Evolutionary conservation across 2,797 vertebrate species (phyloP).

Genomic region (Ctenopoma kingsleyae): DNA sequence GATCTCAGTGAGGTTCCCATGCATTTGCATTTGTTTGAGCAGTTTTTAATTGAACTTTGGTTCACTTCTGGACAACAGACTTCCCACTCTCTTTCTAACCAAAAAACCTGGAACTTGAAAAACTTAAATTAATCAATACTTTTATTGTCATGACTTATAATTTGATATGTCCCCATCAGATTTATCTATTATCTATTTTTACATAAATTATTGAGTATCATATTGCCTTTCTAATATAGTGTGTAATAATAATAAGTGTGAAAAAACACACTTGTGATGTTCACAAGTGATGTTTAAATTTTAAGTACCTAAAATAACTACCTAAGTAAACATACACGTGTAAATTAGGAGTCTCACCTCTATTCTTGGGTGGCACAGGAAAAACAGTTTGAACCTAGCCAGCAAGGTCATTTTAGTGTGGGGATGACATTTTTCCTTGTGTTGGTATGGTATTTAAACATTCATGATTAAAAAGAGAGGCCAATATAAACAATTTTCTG

Average conservation of each 20-base stretch:
- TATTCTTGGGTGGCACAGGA: not conserved
- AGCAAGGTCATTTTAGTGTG: not conserved
- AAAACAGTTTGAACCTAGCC: not conserved
- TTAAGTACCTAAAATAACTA: not conserved
- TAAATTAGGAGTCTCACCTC: not conserved
- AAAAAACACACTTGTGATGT: not conserved
- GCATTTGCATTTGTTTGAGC: constrained; percentile 68
- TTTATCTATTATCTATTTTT: not conserved
- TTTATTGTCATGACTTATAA: too few species aligned
- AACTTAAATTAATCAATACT: not conserved
- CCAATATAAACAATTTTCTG: constrained; percentile 9
- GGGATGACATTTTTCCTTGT: not conserved
- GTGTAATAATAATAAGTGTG: not conserved
- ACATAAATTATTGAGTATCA: not conserved
- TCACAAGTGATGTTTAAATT: not conserved
- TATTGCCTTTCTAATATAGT: not conserved
- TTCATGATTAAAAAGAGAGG: not conserved
- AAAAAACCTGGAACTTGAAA: not conserved
- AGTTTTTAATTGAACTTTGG: constrained; percentile 49
- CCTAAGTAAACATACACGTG: not conserved
- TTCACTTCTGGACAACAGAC: constrained; percentile 42
- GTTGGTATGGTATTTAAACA: not conserved
- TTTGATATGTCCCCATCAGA: not conserved
- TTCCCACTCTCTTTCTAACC: constrained; percentile 11
- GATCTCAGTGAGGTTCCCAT: constrained; percentile 68